Evolutionary conservation across 1,140 invertebrate species (phyloP), one percentile per base, ranked within the genome.

Genomic region (Cataglyphis hispanica): DNA sequence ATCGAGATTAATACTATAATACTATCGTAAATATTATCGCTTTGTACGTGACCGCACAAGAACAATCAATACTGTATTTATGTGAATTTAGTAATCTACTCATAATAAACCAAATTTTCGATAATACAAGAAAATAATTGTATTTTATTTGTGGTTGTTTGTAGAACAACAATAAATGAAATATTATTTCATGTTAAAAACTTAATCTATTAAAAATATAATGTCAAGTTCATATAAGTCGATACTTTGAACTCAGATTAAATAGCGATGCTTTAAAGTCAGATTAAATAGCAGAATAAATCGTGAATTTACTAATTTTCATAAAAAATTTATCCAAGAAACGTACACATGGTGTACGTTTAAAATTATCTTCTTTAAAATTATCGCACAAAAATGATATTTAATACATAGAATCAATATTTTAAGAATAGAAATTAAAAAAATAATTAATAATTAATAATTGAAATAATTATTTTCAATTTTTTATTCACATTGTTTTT

Each of bases 1-100:
- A 70, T 75, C 56, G 16, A 76, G 46, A 88, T 78, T 86, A 88
- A 69, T 83, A 31, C 31, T 31, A 31, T 31, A 85, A 70, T 85
- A 43, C 56, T 85, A 43, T 46, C 56, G 10, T 61, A 46, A 16
- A 27, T 34, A 77, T 85, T 87, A 85, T 77, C 85, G 60, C 19
- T 64, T 31, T 8, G 25, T 69, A 69, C 64, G 56, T 77, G 64
- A 76, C 27, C n/a, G 43, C 13, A 22, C 16, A n/a, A 78, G 13
- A 6, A 85, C 27, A 11, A 19, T 78, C 34, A 13, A 67, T 66
- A 58, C 13, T 37, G 50, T 10, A 50, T 6, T 19, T 19, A 50
- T 5, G 10, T 43, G 5, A 50, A 50, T 0, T 16, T 50, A 19
- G 3, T 16, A 50, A 50, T 50, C 16, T 50, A 16, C 11, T 46